A percentile compares a stretch with the other conserved stretches of the same genome.
Conservation (phyloP, 2,797 vertebrate species). For the Hipposideros larvatus region DNA sequence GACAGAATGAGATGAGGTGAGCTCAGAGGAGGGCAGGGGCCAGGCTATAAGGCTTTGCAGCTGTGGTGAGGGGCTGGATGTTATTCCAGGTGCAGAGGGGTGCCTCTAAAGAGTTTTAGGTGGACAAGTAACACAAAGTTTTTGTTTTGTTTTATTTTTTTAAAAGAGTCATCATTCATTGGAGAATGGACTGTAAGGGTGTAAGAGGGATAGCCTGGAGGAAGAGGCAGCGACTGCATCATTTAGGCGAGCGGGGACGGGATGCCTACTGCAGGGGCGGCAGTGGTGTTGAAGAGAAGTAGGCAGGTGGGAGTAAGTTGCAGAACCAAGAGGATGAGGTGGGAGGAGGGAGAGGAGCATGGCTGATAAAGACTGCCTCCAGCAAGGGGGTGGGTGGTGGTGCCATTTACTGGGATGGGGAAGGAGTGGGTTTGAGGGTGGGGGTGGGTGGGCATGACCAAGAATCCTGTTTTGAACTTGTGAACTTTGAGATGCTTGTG, state of each 20-base stretch:
- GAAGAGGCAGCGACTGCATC: neutral
- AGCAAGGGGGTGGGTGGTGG: neutral
- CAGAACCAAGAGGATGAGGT: neutral
- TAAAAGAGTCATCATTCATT: neutral
- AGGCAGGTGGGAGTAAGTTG: neutral
- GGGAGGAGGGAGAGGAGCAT: neutral
- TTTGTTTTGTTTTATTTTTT: neutral
- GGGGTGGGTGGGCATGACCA: neutral
- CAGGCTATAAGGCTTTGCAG: neutral
- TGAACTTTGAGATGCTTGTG: constrained; percentile 25
- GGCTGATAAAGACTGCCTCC: neutral
- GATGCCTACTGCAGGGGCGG: fast-evolving
- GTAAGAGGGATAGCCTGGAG: neutral
- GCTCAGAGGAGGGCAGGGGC: neutral
- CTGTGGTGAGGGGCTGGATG: neutral
- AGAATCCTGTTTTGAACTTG: constrained; percentile 57
- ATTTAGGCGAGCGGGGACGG: neutral
- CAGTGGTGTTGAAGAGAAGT: neutral
- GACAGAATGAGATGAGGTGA: neutral
- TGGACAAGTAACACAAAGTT: neutral
- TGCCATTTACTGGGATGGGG: neutral
- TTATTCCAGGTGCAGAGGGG: neutral
- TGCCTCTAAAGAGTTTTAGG: neutral
- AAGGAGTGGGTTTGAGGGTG: neutral
- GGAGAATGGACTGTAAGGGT: neutral